Evolutionary conservation across 1,140 invertebrate genomes (phyloP).

Genomic region (Drosophila melanica): DNA sequence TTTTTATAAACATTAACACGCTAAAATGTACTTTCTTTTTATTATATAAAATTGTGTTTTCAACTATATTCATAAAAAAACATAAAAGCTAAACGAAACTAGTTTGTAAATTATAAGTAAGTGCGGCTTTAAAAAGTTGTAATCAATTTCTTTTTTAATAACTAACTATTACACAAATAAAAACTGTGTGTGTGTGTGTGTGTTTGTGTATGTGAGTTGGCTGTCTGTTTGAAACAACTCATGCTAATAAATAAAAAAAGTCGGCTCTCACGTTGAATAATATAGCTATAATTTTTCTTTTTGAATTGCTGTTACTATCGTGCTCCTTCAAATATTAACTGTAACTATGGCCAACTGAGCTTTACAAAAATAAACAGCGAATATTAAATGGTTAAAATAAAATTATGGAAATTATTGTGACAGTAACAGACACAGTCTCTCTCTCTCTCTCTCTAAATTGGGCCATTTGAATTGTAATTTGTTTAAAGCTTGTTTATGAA

Average conservation of each 20-base stretch:
- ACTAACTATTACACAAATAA: conserved; percentile 49
- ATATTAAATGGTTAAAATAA: background rate
- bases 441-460: background rate
- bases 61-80: conserved; percentile 67
- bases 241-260: background rate
- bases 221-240: background rate
- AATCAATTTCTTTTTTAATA: conserved; percentile 32
- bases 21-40: conserved; percentile 67
- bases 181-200: conserved; percentile 18
- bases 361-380: background rate
- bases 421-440: conserved; percentile 33
- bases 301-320: background rate
- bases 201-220: conserved; percentile 1
- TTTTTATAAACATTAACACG: conserved; percentile 71
- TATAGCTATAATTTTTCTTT: background rate
- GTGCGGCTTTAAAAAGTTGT: conserved; percentile 54
- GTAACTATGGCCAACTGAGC: conserved; percentile 31
- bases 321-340: conserved; percentile 1
- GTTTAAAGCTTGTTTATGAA: conserved; percentile 46
- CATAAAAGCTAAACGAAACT: conserved; percentile 67
- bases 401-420: background rate
- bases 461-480: conserved; percentile 30
- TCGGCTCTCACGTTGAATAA: background rate
- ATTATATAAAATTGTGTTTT: conserved; percentile 73
- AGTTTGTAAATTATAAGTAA: conserved; percentile 52